Conservation (phyloP, 2,797 vertebrate species). For the Phrynocephalus guinanensis region DNA sequence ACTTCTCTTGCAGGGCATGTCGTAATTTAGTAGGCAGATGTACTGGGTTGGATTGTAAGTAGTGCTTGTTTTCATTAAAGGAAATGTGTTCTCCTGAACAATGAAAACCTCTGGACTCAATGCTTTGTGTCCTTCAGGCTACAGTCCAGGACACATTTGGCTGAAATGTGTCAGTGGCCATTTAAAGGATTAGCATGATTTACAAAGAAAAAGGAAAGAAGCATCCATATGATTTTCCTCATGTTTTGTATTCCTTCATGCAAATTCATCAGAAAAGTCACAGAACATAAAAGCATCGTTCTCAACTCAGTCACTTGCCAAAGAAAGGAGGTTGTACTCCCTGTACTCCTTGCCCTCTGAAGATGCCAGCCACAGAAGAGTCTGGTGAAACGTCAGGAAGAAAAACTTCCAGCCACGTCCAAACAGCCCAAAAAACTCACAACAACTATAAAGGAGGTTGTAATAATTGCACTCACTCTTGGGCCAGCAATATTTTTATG, state of each 20-base stretch:
- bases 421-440: too few species aligned
- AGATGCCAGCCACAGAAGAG: too few species aligned
- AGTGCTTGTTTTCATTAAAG: not conserved
- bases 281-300: not conserved
- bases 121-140: not conserved
- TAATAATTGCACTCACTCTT: not conserved
- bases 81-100: not conserved
- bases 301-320: not conserved
- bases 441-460: not conserved
- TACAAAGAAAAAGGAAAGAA: not conserved
- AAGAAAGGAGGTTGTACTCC: not conserved
- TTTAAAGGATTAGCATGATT: not conserved
- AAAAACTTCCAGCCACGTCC: too few species aligned
- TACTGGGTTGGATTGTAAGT: not conserved
- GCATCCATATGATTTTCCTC: not conserved
- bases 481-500: not conserved
- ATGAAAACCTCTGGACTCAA: not conserved
- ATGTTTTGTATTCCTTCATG: not conserved
- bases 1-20: not conserved
- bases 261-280: not conserved
- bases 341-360: too few species aligned
- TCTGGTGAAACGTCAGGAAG: too few species aligned
- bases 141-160: not conserved
- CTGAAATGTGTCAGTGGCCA: not conserved
- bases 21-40: not conserved